A percentile compares a stretch with the other conserved stretches of the same genome.
Conservation (phyloP, 2,797 vertebrate species). For the Eulemur albifrons region DNA sequence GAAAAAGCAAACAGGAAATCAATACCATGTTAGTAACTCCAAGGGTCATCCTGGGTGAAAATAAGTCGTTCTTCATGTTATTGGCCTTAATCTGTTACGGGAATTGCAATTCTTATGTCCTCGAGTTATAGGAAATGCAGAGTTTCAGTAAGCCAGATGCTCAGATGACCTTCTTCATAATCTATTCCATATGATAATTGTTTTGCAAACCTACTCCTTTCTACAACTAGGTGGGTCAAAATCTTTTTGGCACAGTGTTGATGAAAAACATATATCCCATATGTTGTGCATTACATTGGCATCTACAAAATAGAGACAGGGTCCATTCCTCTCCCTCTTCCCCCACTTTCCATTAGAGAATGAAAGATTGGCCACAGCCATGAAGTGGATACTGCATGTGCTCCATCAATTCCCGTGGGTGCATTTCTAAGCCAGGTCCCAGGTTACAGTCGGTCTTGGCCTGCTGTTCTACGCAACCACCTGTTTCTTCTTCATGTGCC, state of each 20-base stretch:
- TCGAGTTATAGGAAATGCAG: conserved; percentile 56
- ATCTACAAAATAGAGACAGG: background rate
- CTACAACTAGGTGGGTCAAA: conserved; percentile 61
- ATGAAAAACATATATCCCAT: conserved; percentile 53
- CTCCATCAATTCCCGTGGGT: background rate
- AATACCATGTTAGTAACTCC: conserved; percentile 62
- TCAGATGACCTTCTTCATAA: conserved; percentile 56
- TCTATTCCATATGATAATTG: conserved; percentile 67
- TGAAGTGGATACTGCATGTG: background rate
- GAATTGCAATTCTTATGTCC: conserved; percentile 53
- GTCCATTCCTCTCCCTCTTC: background rate
- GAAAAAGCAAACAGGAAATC: conserved; percentile 71
- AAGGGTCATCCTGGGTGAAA: conserved; percentile 33
- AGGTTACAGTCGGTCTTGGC: background rate
- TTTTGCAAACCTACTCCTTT: conserved; percentile 59
- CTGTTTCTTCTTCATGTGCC: background rate
- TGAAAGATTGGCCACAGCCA: background rate
- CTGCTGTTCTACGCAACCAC: background rate
- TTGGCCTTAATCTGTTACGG: conserved; percentile 48
- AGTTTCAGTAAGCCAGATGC: conserved; percentile 63
- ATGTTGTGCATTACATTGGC: conserved; percentile 50
- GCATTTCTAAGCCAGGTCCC: background rate
- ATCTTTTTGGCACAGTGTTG: conserved; percentile 56
- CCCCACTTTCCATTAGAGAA: background rate
- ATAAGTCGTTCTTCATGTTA: conserved; percentile 48